Base-by-base conservation (phyloP, 2,888 invertebrate genomes). In the Spisula subtruncata region DNA sequence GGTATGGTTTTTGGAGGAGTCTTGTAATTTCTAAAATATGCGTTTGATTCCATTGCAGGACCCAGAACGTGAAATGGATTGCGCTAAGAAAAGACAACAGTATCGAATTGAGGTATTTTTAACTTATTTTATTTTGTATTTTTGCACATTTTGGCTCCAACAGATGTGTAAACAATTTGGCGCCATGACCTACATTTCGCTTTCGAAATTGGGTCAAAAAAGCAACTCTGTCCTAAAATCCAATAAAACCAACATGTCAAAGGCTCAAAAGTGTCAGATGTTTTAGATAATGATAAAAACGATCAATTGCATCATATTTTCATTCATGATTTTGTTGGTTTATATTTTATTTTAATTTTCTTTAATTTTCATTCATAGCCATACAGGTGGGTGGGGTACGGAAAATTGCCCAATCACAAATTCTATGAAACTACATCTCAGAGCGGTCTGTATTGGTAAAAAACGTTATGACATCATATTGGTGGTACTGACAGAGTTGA, bases 101-200 rank as follows among this genome's bases (percentile, higher is more conserved):
- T 95, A 94, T 87, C 93, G 94, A 88, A 96, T 96, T 86, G 95
- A 96, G 94, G 96, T 96, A 93, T 89, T 51, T 32, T 20, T 56
- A 25, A 8, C 16, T 51, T n/a, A 32, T 80, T 71, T 16, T 29
- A 35, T 46, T 8, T 1, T 5, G 41, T n/a, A 32, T 18, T 60
- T 56, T 75, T 60, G 18, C 12, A 25, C 35, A 6, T 35, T 35
- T 83, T 84, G 20, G 29, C 41, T 83, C 46, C 10, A n/a, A n/a
- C 46, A 75, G 29, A 32, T 54, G 29, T 35, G 82, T 71, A 66
- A 54, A 87, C 81, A 60, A 60, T 87, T 87, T 87, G 87, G 88
- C 81, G 89, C 86, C 87, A 85, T 85, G 85, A 85, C 85, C 85
- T 80, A 85, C 18, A 75, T 80, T 85, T 82, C 46, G 66, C 66